These are phyloP conservation scores for Sebastes reedi DNA, from an alignment of 2,797 vertebrate species.

Conservation along the genomic window DNA sequence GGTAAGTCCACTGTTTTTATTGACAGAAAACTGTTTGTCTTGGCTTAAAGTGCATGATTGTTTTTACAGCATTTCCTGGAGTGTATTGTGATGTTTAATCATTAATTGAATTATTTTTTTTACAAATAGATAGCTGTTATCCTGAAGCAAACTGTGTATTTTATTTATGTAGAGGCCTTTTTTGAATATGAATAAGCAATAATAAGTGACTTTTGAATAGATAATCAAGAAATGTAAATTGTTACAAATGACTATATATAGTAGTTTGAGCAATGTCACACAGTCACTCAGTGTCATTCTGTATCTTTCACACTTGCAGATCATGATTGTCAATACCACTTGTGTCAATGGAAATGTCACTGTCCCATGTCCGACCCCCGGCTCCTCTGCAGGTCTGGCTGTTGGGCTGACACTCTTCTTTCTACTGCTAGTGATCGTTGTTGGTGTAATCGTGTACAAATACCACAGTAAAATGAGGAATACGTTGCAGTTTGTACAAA, in stretches of 20 bases:
- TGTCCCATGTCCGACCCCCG: rapidly evolving
- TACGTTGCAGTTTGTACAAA: background rate
- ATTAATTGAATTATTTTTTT: background rate
- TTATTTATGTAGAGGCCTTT: background rate
- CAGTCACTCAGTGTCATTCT: background rate
- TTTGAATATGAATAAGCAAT: background rate
- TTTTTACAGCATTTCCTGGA: background rate
- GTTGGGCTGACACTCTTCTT: conserved; percentile 63
- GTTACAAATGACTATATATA: background rate
- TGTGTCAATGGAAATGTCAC: background rate
- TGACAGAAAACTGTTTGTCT: conserved; percentile 12
- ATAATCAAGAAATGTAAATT: background rate
- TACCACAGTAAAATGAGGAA: conserved; percentile 21
- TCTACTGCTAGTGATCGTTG: conserved; percentile 29
- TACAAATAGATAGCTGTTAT: no score
- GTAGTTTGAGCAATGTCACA: background rate
- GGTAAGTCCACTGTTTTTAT: conserved; percentile 36
- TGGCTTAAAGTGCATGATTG: background rate
- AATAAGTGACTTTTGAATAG: background rate
- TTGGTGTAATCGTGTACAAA: conserved; percentile 32
- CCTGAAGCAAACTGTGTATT: background rate
- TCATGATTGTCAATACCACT: conserved; percentile 7
- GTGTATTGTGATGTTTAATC: background rate
- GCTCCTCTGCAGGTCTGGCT: background rate
- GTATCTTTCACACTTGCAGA: conserved; percentile 42